These are phyloP conservation scores for Cladorhizidae sp. DNA, from an alignment of 37 sponge, comb jelly and placozoan species.

Conservation along the genomic window DNA sequence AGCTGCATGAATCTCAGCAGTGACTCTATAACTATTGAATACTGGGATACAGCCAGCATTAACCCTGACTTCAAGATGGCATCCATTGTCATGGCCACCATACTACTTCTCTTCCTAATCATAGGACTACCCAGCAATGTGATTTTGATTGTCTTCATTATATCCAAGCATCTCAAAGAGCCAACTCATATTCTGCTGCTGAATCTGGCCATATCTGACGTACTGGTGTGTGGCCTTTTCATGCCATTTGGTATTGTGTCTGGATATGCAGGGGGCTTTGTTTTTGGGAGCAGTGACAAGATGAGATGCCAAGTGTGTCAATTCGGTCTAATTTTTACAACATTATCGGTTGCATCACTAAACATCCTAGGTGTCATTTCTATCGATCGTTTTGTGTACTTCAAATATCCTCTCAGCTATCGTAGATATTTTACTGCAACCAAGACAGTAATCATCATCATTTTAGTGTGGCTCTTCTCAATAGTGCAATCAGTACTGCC, in stretches of 20 bases:
- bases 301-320: conserved; percentile 46
- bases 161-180: conserved; percentile 25
- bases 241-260: conserved; percentile 16
- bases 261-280: conserved; percentile 4
- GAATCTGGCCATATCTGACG: conserved; percentile 32
- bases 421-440: background rate
- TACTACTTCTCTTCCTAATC: conserved; percentile 33
- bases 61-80: background rate
- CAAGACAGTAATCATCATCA: background rate
- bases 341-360: conserved; percentile 13
- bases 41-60: conserved; percentile 6
- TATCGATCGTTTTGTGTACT: conserved; percentile 43
- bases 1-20: conserved; percentile 14
- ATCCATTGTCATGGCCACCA: conserved; percentile 10
- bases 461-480: conserved; percentile 20
- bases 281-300: conserved; percentile 41
- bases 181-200: conserved; percentile 44
- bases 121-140: conserved; percentile 54
- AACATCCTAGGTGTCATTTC: conserved; percentile 39
- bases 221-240: conserved; percentile 12
- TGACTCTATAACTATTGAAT: background rate
- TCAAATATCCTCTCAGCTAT: conserved; percentile 44
- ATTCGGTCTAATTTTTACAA: conserved; percentile 10
- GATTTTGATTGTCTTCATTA: conserved; percentile 16
- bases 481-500: conserved; percentile 24